Evolutionary conservation across 92 coral and sea anemone genomes (phyloP), one percentile per base, ranked within the genome.

Genomic region (Phenganax stokvisi): DNA sequence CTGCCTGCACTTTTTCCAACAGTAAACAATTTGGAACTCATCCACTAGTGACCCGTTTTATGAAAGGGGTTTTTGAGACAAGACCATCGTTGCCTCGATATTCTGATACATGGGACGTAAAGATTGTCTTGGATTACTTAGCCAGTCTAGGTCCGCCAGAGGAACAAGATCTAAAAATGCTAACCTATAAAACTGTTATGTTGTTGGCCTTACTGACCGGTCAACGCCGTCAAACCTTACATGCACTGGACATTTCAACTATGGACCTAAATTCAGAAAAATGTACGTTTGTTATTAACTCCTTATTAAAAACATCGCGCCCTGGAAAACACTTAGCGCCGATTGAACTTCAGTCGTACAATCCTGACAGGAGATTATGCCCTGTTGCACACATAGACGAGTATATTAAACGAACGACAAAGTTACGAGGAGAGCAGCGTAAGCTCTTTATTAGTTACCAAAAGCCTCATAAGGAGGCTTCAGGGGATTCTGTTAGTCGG

Each of bases 361-460:
- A 20, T 20, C 25, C 25, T 20, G 25, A 20, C 25, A 20, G 25
- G 25, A 20, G 25, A 20, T 20, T 20, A 20, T 53, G 74, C 67
- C 51, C 13, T 25, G 28, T 30, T 71, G 25, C 17, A 54, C n/a
- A 61, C 75, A 12, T 58, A 60, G 52, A 66, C 11, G 62, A 57
- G 16, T 57, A 57, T 16, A 57, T 57, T 57, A 10, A 56, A 37
- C 70, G 85, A 51, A 81, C 28, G 51, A 71, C 52, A 47, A 57
- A n/a, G 25, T 66, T 71, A 16, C 11, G 81, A 71, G 81, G 85
- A 16, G 56, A 16, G 27, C 52, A 68, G 16, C 20, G 65, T 67
- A 71, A 85, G 75, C 76, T 72, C 28, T 79, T 85, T 29, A 47
- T 87, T 62, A 81, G 85, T 81, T 68, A 71, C 72, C 72, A 66